Conservation (phyloP, 2,797 vertebrate species). For the Rhincodon typus region DNA sequence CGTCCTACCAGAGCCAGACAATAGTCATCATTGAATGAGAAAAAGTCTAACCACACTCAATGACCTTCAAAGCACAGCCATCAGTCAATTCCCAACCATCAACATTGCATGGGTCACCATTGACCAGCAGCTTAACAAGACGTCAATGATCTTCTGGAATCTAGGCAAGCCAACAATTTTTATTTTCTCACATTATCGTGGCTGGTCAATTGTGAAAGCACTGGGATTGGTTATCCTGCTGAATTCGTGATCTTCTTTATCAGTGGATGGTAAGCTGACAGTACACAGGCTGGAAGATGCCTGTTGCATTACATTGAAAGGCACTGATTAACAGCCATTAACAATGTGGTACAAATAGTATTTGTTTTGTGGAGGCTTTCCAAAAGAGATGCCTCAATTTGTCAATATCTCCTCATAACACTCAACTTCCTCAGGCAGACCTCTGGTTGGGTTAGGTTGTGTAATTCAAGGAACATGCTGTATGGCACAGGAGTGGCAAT, state of each 20-base stretch:
- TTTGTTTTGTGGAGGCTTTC: not conserved
- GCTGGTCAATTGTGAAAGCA: not conserved
- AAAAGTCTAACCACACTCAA: not conserved
- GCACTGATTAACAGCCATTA: not conserved
- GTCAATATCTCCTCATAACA: not conserved
- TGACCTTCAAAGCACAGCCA: not conserved
- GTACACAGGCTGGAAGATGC: not conserved
- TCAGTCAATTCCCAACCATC: not conserved
- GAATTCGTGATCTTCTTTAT: not conserved
- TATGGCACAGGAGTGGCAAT: not conserved
- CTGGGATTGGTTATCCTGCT: not conserved
- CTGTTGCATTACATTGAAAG: not conserved
- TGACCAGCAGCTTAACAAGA: not conserved
- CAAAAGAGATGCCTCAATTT: not conserved
- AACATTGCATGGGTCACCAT: not conserved
- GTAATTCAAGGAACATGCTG: not conserved
- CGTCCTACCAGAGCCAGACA: not conserved
- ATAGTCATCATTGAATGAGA: not conserved
- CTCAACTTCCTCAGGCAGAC: not conserved
- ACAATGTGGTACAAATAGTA: not conserved
- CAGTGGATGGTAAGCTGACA: not conserved
- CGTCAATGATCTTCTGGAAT: not conserved
- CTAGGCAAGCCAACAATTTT: not conserved
- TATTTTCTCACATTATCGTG: not conserved
- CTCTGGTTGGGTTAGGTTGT: not conserved